Evolutionary conservation across 2,797 vertebrate species (phyloP).

Genomic region (Tapirus indicus): DNA sequence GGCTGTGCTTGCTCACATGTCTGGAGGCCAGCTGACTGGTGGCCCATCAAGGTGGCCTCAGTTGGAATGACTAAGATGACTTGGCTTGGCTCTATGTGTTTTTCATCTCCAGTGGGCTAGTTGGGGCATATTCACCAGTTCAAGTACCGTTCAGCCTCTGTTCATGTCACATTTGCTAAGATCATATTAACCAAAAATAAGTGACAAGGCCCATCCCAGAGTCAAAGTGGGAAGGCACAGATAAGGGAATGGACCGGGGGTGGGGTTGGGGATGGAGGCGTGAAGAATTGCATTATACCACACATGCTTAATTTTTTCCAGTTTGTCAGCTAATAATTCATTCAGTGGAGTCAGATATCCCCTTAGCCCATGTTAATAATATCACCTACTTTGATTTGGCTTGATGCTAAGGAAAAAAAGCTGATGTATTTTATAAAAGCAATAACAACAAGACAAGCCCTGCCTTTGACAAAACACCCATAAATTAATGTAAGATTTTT

Average conservation of each 20-base stretch:
- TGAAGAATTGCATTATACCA: neutral
- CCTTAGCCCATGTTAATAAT: neutral
- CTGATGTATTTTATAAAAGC: neutral
- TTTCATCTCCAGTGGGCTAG: neutral
- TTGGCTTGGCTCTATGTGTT: neutral
- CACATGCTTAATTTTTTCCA: neutral
- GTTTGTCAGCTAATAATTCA: neutral
- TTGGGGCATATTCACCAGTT: neutral
- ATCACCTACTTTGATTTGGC: neutral
- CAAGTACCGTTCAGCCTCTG: neutral
- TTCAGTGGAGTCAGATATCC: neutral
- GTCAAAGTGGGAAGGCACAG: neutral
- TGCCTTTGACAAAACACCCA: conserved; percentile 43
- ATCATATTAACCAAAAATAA: neutral
- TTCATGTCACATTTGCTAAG: neutral
- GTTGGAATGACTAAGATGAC: neutral
- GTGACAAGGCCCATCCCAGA: neutral
- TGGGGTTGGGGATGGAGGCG: no score
- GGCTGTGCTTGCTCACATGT: neutral
- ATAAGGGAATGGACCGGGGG: neutral
- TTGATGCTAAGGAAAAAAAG: neutral
- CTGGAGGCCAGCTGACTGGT: neutral
- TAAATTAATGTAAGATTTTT: neutral
- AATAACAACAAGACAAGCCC: neutral
- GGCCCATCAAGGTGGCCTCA: neutral